Evolutionary conservation across 1,140 invertebrate species (phyloP).

Genomic region (Anthonomus grandis): DNA sequence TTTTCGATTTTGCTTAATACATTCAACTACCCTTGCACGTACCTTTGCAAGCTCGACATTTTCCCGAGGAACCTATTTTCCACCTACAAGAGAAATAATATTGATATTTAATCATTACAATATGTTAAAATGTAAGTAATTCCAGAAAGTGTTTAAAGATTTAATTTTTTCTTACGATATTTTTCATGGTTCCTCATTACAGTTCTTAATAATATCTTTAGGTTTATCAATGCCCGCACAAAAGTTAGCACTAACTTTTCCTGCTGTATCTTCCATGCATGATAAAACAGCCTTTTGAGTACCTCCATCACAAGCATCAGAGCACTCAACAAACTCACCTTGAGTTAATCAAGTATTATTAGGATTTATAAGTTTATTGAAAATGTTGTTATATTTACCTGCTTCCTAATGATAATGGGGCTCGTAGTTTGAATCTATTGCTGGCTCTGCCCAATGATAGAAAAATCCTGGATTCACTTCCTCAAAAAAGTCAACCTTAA

Average conservation of each 20-base stretch:
- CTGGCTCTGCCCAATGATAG: conserved; percentile 48
- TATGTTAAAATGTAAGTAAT: too few relatives aligned
- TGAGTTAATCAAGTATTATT: neutral
- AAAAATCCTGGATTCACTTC: conserved; percentile 47
- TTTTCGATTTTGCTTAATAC: conserved; percentile 47
- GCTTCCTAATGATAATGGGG: conserved; percentile 54
- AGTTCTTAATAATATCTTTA: conserved; percentile 44
- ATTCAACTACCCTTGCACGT: conserved; percentile 50
- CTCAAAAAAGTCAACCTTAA: conserved; percentile 48
- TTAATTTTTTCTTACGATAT: too few relatives aligned
- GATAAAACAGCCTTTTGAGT: conserved; percentile 44
- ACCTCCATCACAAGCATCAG: conserved; percentile 51
- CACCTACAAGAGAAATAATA: too few relatives aligned
- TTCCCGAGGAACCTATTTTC: conserved; percentile 53
- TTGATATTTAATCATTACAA: too few relatives aligned
- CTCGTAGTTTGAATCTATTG: conserved; percentile 35
- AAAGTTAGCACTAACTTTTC: conserved; percentile 49
- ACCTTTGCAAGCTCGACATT: conserved; percentile 51
- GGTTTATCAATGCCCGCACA: conserved; percentile 47
- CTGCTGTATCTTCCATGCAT: conserved; percentile 51
- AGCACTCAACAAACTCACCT: conserved; percentile 50
- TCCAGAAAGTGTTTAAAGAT: too few relatives aligned
- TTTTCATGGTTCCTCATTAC: conserved; percentile 50
- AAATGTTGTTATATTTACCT: conserved; percentile 6
- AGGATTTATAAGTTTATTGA: neutral